Base-by-base conservation (phyloP, 1,140 invertebrate genomes). In the Micrasema longulum region DNA sequence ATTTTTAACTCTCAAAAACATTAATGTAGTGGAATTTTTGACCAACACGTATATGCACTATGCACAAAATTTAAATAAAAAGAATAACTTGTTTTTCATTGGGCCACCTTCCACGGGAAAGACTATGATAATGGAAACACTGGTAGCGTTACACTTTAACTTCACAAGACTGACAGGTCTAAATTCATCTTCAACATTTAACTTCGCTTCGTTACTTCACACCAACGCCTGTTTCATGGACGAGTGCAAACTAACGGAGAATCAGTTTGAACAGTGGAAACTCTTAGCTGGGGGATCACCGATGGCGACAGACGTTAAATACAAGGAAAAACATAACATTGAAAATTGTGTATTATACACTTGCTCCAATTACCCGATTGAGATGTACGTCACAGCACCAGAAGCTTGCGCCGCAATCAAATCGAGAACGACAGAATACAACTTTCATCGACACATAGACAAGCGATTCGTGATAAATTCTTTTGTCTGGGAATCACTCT, bases 181-280 rank as follows among this genome's bases (percentile, higher is more conserved):
- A 18, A 63, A 4, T 1, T 22, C 41, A 14, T 68, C n/a, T 11
- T 77, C 75, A 0, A 50, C 57, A 0, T 78, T 77, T 36, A 79
- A 79, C n/a, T 78, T 77, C 66, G 26, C 47, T 0, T 57, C 35
- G 10, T 9, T 79, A 9, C n/a, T 75, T 16, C 73, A 78, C 48
- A 74, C 60, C 38, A 79, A 78, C 62, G 78, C 77, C 1, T 78
- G 76, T 62, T 78, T 77, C 41, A 80, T 79, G 78, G 77, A 78
- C 60, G 76, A 80, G 41, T 78, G 79, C 22, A 80, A 79, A 48
- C 55, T 79, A 10, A 80, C 77, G 0, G 77, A 80, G 7, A 80
- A 80, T n/a, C 78, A 80, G 65, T 79, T 77, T 11, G 77, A 80
- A 73, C 79, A 80, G 45, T 79, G 77, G 77, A 78, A 79, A 52